phyloP scores from a whole-genome alignment of 2,797 vertebrate genomes.

The Notolepis coatsorum region DNA sequence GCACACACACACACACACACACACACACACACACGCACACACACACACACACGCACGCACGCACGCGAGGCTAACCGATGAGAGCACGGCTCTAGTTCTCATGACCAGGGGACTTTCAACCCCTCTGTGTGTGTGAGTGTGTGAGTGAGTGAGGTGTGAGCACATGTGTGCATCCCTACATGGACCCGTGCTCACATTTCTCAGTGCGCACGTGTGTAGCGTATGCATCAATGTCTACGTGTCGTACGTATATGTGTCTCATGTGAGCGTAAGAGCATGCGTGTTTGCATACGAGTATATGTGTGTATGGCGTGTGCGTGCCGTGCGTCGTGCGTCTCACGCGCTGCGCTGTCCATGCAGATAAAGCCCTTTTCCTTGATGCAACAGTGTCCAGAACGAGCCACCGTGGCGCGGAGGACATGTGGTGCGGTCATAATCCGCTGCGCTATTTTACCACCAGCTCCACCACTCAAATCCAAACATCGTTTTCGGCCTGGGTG shows the following conservation, averaged over 20 bases:
- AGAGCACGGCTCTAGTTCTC: conserved; percentile 20
- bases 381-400: conserved; percentile 61
- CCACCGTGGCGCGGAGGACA: conserved; percentile 70
- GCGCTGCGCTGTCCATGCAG: conserved; percentile 53
- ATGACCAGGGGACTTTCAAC: conserved; percentile 25
- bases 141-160: background rate
- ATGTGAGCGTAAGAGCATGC: background rate
- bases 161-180: background rate
- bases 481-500: conserved; percentile 73
- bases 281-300: background rate
- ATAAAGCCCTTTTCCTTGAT: conserved; percentile 70
- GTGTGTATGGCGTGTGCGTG: background rate
- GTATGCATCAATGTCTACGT: conserved; percentile 1
- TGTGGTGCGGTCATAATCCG: conserved; percentile 78
- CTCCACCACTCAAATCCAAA: conserved; percentile 77
- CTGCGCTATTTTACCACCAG: conserved; percentile 78
- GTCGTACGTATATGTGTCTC: conserved; percentile 9
- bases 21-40: too few relatives aligned
- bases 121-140: conserved; percentile 18
- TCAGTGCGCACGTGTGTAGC: background rate
- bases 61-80: conserved; percentile 54
- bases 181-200: conserved; percentile 8
- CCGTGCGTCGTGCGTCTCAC: background rate
- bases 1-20: too few relatives aligned
- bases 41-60: too few relatives aligned